A percentile compares a stretch with the other conserved stretches of the same genome.
phyloP scores from a whole-genome alignment of 2,888 invertebrate genomes.

The Ganaspis brasiliensis region DNA sequence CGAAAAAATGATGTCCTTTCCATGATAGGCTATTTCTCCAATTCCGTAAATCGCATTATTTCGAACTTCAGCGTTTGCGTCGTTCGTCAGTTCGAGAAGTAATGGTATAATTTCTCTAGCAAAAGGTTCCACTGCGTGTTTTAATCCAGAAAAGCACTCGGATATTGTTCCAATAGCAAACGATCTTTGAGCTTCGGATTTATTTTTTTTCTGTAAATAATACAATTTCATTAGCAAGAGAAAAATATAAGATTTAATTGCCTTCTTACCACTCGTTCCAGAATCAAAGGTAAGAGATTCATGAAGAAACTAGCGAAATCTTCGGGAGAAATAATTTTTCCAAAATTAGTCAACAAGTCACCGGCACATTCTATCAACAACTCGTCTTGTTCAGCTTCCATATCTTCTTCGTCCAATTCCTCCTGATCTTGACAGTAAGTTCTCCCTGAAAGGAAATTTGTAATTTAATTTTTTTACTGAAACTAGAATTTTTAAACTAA shows the following conservation, averaged over 20 bases:
- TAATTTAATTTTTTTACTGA: too few relatives aligned
- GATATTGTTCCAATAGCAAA: constrained; percentile 89
- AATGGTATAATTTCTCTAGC: constrained; percentile 84
- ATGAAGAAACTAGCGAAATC: constrained; percentile 87
- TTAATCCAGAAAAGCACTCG: constrained; percentile 86
- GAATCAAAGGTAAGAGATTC: constrained; percentile 84
- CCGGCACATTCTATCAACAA: constrained; percentile 88
- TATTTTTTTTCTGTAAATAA: constrained; percentile 84
- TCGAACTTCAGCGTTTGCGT: constrained; percentile 86
- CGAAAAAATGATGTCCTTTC: constrained; percentile 84
- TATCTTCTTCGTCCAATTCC: constrained; percentile 82
- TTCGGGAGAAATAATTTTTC: constrained; percentile 84
- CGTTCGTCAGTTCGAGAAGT: constrained; percentile 84
- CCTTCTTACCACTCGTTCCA: constrained; percentile 84
- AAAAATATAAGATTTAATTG: not conserved
- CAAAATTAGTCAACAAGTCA: constrained; percentile 87
- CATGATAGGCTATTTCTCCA: constrained; percentile 87
- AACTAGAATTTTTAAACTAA: too few relatives aligned
- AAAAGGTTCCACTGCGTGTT: constrained; percentile 82
- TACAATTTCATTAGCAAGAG: not conserved
- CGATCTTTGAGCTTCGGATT: constrained; percentile 85
- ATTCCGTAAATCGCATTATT: constrained; percentile 90
- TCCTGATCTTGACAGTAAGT: constrained; percentile 82
- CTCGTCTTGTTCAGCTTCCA: constrained; percentile 89
- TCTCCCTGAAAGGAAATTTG: constrained; percentile 68